Evolutionary conservation across 2,797 vertebrate species (phyloP), one percentile per base, ranked within the genome.

Genomic region (Enoplosus armatus): DNA sequence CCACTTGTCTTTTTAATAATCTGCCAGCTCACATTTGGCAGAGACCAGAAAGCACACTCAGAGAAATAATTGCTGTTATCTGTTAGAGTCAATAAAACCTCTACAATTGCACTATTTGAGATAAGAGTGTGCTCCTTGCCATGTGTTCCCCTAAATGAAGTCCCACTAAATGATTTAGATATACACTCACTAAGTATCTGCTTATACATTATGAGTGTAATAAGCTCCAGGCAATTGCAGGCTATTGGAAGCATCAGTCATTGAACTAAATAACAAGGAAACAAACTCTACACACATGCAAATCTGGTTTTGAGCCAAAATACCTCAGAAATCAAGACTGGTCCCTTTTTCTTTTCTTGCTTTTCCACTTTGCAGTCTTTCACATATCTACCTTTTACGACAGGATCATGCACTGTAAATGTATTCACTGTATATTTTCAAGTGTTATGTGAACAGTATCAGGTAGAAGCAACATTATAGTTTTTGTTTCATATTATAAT

Each of bases 1-100:
- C 90, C 92, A 91, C 92, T 93, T 93, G 93, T 95, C 92, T 95
- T 94, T 95, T 94, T 94, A 93, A 94, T 94, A 93, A 93, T 92
- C 91, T 94, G 93, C 94, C 94, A 95, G 90, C 92, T 94, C 92
- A 92, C 88, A 92, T 94, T 94, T 94, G 94, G 93, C 92, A 94
- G 90, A 80, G 77, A 89, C 69, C 88, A 85, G 90, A 90, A 93
- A 92, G 89, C 91, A 81, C 92, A 92, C 93, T 94, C 92, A 85
- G 81, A 91, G 89, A 94, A 94, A 94, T 95, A 94, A 94, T 94
- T 94, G 94, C 92, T 93, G 90, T 92, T 94, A 93, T 95, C 93
- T 93, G 93, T 94, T 92, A 89, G 90, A 93, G 93, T 94, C 91
- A 94, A 94, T 94, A 95, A 93, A 94, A 92, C 84, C 89, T 79